Percentiles rank a stretch among this genome's conserved stretches.
Evolutionary conservation across 2,888 invertebrate genomes (phyloP).

Genomic region (Strigamia crassipes): DNA sequence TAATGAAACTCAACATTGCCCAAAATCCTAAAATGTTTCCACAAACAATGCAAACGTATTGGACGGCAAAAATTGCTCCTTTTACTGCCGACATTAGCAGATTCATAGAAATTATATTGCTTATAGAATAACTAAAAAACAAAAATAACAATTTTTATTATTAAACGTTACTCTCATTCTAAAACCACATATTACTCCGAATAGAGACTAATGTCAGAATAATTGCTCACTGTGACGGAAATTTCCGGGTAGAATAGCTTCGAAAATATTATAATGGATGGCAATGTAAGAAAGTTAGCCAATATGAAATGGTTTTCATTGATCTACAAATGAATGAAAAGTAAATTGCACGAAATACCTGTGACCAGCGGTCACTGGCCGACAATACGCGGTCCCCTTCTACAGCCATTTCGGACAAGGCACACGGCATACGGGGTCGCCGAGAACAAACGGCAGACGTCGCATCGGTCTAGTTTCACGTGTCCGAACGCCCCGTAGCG

Average conservation of each 20-base stretch:
- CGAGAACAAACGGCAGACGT: too few species aligned
- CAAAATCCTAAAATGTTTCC: not conserved
- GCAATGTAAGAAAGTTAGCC: not conserved
- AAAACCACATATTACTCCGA: not conserved
- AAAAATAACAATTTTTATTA: not conserved
- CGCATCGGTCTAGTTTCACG: too few species aligned
- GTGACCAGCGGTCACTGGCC: too few species aligned
- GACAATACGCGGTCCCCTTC: too few species aligned
- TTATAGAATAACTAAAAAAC: not conserved
- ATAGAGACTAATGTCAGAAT: constrained; percentile 28
- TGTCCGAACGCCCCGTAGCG: too few species aligned
- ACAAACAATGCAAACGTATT: not conserved
- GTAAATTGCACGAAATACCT: too few species aligned
- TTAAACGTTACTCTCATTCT: not conserved
- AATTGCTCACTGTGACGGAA: constrained; percentile 8
- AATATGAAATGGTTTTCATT: not conserved
- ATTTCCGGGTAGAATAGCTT: not conserved
- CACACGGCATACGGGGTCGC: too few species aligned
- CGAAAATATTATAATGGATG: not conserved
- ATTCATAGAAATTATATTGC: constrained; percentile 8
- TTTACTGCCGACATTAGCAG: not conserved
- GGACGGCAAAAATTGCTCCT: not conserved
- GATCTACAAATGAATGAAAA: not conserved
- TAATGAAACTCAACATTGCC: not conserved
- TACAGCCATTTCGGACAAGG: too few species aligned